Base-by-base conservation (phyloP, 2,888 invertebrate genomes). In the Anthophora plumipes region DNA sequence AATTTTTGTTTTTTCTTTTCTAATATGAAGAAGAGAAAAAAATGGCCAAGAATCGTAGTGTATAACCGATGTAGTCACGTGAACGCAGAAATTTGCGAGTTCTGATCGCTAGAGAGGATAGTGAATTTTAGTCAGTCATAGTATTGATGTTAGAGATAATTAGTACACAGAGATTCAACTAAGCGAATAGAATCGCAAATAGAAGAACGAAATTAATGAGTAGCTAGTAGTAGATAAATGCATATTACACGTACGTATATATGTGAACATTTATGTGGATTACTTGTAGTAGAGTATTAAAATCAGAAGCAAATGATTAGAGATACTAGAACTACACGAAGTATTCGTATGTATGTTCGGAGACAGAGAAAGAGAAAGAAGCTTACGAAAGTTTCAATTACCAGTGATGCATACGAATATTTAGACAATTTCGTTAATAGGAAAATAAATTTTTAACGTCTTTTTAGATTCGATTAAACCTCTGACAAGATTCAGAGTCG, bases 401-500 rank as follows among this genome's bases (percentile, higher is more conserved):
- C 41, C 50, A 31, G 20, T 12, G 43, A 0, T 11, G 39, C 6
- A 52, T 25, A n/a, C 43, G 17, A 22, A 31, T 46, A 22, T 39
- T 41, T 68, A 41, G 11, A 11, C 12, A 61, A 37, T 68, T 63
- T 70, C 46, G 37, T n/a, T 52, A n/a, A 2, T 80, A 72, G 66
- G 2, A 17, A 39, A 17, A 66, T 37, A 25, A 43, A 73, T 55
- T 43, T 67, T 81, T 66, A 69, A 12, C 14, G 39, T 54, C 20
- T 31, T 72, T 80, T 60, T 43, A 52, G 59, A 66, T 63, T 50
- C 50, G n/a, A 57, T 41, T 48, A 59, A 69, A 80, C 73, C 73
- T 54, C 80, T 75, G 81, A 81, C 75, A 55, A 81, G 81, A 43
- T 52, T 25, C 37, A 14, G 4, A 22, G 17, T 50, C 61, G 55